A percentile compares a stretch with the other conserved stretches of the same genome.
Evolutionary conservation across 2,888 invertebrate genomes (phyloP).

Genomic region (Geophilus truncorum): DNA sequence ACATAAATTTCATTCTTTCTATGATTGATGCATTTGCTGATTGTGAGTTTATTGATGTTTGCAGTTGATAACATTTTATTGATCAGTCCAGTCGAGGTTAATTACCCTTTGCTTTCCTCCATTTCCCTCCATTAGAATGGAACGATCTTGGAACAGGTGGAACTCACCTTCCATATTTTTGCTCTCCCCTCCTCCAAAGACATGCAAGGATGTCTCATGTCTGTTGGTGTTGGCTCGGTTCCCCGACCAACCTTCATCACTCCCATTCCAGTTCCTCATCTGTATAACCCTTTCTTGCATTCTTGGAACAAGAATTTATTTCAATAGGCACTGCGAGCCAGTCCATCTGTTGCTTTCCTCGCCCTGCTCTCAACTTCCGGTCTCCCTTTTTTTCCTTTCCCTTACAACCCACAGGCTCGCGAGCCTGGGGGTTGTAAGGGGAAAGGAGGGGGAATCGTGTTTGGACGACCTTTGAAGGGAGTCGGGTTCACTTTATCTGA

Average conservation of each 20-base stretch:
- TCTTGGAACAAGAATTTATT: neutral
- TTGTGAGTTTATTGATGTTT: neutral
- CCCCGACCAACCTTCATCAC: neutral
- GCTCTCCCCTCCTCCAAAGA: neutral
- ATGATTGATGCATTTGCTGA: neutral
- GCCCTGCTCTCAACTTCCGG: constrained; percentile 13
- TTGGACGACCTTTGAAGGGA: constrained; percentile 12
- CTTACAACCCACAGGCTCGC: neutral
- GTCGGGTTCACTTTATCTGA: neutral
- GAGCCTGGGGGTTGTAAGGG: no score
- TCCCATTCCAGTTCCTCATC: constrained; percentile 2
- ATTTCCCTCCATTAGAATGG: neutral
- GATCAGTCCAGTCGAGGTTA: neutral
- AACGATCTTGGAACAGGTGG: neutral
- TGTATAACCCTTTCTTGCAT: constrained; percentile 6
- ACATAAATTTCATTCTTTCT: neutral
- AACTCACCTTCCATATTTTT: constrained; percentile 6
- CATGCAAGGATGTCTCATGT: neutral
- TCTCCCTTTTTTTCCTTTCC: neutral
- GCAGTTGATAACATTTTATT: constrained; percentile 4
- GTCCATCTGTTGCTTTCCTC: constrained; percentile 6
- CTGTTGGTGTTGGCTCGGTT: no score
- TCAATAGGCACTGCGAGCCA: neutral
- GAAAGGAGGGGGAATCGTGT: neutral
- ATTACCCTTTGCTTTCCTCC: neutral